phyloP scores from a whole-genome alignment of 2,888 invertebrate genomes.

The Noctua janthina region DNA sequence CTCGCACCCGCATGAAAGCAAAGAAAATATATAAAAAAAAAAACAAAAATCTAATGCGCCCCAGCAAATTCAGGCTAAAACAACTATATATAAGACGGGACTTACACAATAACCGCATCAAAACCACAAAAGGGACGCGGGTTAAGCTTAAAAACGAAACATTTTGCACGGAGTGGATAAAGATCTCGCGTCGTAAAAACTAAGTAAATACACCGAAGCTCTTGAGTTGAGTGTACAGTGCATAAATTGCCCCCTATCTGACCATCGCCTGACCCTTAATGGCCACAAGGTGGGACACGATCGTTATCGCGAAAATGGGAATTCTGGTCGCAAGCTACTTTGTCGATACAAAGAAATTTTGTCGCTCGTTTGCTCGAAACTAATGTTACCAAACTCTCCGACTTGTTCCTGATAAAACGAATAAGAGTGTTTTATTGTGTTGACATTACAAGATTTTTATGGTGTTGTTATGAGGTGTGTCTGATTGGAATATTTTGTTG shows the following conservation, averaged over 20 bases:
- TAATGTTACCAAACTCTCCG: slow-evolving; percentile 72
- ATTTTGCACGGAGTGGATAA: slow-evolving; percentile 82
- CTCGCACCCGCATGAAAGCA: neutral
- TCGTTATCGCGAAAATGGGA: slow-evolving; percentile 86
- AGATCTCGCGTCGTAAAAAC: slow-evolving; percentile 81
- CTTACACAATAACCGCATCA: slow-evolving; percentile 65
- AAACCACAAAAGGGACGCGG: slow-evolving; percentile 62
- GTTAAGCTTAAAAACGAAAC: slow-evolving; percentile 71
- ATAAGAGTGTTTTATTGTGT: slow-evolving; percentile 70
- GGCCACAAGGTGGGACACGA: slow-evolving; percentile 87
- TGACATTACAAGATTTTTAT: slow-evolving; percentile 63
- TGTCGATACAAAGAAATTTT: slow-evolving; percentile 86
- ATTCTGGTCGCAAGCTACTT: slow-evolving; percentile 81
- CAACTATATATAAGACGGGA: slow-evolving; percentile 50
- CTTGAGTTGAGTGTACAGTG: slow-evolving; percentile 86
- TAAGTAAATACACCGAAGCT: slow-evolving; percentile 82
- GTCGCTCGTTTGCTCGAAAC: slow-evolving; percentile 80
- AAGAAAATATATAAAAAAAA: neutral
- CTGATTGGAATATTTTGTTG: slow-evolving; percentile 47
- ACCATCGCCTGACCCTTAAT: slow-evolving; percentile 88
- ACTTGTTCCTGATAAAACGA: slow-evolving; percentile 66
- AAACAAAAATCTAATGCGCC: slow-evolving; percentile 30
- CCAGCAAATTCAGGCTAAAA: slow-evolving; percentile 40
- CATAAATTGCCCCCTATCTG: slow-evolving; percentile 88
- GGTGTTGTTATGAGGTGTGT: slow-evolving; percentile 49